Evolutionary conservation across 2,113 vertebrate species (phyloP), one percentile per base, ranked within the genome.

Genomic region (Ivindomyrus marchei): DNA sequence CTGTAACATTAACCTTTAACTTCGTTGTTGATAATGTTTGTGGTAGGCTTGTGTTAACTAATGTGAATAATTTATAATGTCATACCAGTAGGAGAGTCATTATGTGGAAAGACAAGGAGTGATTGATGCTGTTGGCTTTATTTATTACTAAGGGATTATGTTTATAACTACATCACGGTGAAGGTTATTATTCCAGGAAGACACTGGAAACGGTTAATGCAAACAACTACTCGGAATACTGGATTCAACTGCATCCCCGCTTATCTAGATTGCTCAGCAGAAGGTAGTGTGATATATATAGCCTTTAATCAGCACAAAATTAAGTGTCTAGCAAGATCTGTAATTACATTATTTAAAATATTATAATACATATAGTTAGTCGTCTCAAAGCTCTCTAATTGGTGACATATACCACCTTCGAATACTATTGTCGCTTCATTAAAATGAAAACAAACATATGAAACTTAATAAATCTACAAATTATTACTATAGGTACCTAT

Each of bases 41-140:
- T 92, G 90, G 91, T 91, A 89, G 74, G 27, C 2, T 31, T 87
- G 19, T 36, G 66, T 92, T 95, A 56, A 92, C 92, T 90, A 88
- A 91, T 80, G 15, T 80, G 93, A 91, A 92, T 95, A 94, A 96
- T 93, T 93, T 92, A 92, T 89, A 84, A 89, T 92, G 94, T 94
- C 94, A 93, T 93, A 94, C 86, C 94, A 93, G 94, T 93, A 90
- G 94, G 94, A 90, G 93, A 92, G 94, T 94, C 94, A 95, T 95
- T 94, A 94, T 91, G 90, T 89, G 92, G 92, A 92, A 92, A 94
- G 91, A 80, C 36, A 90, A 93, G 91, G 93, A 93, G 93, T 92
- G 94, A 92, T 93, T 94, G 93, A 93, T 93, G 92, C 91, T 93
- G 94, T 94, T 94, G 93, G 93, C 92, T 93, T 92, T 83, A 80